A percentile compares a stretch with the other conserved stretches of the same genome.
These are phyloP conservation scores for Muscicapa comitata DNA, from an alignment of 2,797 vertebrate species.

Conservation along the genomic window DNA sequence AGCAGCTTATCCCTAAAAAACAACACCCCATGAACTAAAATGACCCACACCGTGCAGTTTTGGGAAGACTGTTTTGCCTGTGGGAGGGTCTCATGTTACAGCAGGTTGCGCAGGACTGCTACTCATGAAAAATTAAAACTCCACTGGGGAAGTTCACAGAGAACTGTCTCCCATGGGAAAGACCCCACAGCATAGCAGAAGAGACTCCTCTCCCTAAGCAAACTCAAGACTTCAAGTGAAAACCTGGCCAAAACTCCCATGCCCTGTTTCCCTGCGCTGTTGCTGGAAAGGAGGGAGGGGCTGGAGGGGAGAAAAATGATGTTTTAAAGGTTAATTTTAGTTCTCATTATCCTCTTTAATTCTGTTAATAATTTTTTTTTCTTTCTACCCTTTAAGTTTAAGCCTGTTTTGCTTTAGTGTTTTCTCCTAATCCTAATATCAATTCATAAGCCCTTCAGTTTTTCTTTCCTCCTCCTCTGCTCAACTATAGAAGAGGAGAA, in stretches of 20 bases:
- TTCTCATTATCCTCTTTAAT: not conserved
- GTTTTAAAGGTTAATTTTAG: not conserved
- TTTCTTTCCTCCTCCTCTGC: not conserved
- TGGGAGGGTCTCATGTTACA: not conserved
- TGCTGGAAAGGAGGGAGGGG: not conserved
- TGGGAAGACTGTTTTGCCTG: not conserved
- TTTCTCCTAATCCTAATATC: not conserved
- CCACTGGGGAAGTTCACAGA: not conserved
- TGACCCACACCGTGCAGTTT: not conserved
- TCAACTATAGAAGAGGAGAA: not conserved
- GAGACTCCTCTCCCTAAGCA: not conserved
- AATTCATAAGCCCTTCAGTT: not conserved
- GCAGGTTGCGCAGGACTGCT: not conserved
- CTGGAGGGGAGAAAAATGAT: fast-evolving
- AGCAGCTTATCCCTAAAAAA: not conserved
- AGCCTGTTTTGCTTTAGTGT: not conserved
- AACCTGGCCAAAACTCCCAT: not conserved
- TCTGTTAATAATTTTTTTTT: not conserved
- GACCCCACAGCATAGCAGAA: not conserved
- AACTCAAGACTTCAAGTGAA: not conserved
- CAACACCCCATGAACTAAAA: not conserved
- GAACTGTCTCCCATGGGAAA: not conserved
- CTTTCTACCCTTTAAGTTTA: not conserved
- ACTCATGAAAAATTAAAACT: not conserved
- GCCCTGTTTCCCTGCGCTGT: not conserved